These are phyloP conservation scores for Drosophila rellima DNA, from an alignment of 2,888 invertebrate genomes.

Conservation along the genomic window DNA sequence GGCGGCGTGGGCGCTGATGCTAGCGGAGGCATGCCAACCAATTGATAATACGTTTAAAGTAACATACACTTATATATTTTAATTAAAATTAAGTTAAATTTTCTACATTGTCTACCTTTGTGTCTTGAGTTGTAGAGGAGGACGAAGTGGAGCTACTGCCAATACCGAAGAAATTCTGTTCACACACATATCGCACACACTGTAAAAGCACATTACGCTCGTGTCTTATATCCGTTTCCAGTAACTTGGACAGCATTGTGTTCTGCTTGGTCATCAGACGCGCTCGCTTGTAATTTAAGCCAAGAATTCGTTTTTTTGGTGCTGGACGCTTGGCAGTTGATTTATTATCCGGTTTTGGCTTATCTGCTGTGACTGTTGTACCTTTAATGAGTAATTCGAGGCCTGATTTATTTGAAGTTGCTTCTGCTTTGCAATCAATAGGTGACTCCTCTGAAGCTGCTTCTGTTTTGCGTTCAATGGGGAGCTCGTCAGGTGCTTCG, in stretches of 20 bases:
- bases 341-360: not conserved
- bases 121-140: not conserved
- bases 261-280: constrained; percentile 74
- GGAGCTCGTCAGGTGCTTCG: constrained; percentile 73
- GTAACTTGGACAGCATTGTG: constrained; percentile 90
- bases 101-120: not conserved
- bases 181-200: constrained; percentile 92
- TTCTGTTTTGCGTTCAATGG: constrained; percentile 62
- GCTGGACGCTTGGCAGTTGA: constrained; percentile 15
- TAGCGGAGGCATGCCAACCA: constrained; percentile 30
- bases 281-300: constrained; percentile 76
- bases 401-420: not conserved
- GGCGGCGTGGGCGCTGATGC: constrained; percentile 32
- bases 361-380: not conserved
- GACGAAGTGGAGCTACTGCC: constrained; percentile 28
- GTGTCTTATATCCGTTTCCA: constrained; percentile 92
- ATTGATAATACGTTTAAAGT: constrained; percentile 30
- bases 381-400: not conserved
- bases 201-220: constrained; percentile 95
- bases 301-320: constrained; percentile 43
- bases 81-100: constrained; percentile 26
- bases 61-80: constrained; percentile 5
- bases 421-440: constrained; percentile 39
- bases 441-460: constrained; percentile 16
- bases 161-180: constrained; percentile 90